phyloP scores from a whole-genome alignment of 1,140 invertebrate species.

The Leptopilina boulardi region DNA sequence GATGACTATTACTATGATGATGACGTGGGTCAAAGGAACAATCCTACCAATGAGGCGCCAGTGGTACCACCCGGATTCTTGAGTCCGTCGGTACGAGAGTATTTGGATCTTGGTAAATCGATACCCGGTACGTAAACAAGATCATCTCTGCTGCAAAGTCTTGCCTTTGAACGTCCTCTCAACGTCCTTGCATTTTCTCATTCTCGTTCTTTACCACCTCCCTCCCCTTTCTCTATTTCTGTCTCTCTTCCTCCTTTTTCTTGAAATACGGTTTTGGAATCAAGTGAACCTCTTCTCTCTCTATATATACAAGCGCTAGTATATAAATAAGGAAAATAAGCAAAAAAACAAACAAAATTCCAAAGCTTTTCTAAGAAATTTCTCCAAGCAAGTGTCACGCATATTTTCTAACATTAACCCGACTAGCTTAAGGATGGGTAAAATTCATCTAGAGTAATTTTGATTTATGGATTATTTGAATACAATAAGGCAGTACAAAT shows the following conservation, averaged over 20 bases:
- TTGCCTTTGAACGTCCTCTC: constrained; percentile 54
- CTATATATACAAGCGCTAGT: neutral
- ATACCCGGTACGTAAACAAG: constrained; percentile 85
- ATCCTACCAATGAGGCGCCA: constrained; percentile 78
- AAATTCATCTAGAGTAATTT: too few relatives aligned
- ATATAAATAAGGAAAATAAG: neutral
- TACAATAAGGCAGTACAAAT: too few relatives aligned
- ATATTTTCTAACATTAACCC: neutral
- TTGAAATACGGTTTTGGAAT: constrained; percentile 26
- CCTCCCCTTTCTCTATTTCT: constrained; percentile 33
- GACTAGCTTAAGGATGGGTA: too few relatives aligned
- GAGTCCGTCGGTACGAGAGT: constrained; percentile 88
- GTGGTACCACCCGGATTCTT: constrained; percentile 86
- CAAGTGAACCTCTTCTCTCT: constrained; percentile 11
- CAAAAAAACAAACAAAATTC: neutral
- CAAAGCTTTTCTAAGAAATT: neutral
- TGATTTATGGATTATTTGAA: too few relatives aligned
- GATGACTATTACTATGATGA: constrained; percentile 80
- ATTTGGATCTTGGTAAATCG: constrained; percentile 89
- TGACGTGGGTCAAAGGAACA: constrained; percentile 82
- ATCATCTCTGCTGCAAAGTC: constrained; percentile 58
- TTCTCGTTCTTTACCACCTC: constrained; percentile 44
- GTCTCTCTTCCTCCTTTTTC: constrained; percentile 23
- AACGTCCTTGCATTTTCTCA: constrained; percentile 44
- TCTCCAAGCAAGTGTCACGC: neutral